Evolutionary conservation across 2,888 invertebrate species (phyloP), one percentile per base, ranked within the genome.

Genomic region (Dicycla oo): DNA sequence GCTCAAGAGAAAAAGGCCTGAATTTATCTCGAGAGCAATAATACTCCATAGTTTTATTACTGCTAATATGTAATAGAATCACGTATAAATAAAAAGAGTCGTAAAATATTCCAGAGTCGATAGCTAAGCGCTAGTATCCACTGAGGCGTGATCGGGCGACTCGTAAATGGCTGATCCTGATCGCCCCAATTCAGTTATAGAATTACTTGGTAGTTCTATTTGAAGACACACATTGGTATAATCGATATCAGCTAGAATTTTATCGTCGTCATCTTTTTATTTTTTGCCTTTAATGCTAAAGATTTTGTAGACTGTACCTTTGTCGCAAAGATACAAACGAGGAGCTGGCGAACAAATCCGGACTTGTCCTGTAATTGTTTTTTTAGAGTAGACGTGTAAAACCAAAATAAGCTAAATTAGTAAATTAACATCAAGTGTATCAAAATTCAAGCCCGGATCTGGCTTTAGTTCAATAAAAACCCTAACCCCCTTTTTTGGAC

Each of bases 31-130:
- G 34, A 64, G 49, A 43, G 60, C 53, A 73, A 69, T 81, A 80
- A 63, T 81, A 69, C 66, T 75, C 71, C 63, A 40, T 34, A 65
- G 58, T 72, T 75, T 83, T 81, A 83, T 83, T 73, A 54, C 51
- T 49, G 65, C 73, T 73, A 69, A 73, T 83, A 73, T 77, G 73
- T 69, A 82, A 65, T 71, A 74, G 69, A 77, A 77, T 80, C 77
- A 80, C 80, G 80, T 77, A 57, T 82, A 82, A 84, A 77, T 83
- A 82, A 84, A 84, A 82, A 80, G 82, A 75, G 72, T 64, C 65
- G 69, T 82, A 82, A 84, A 80, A 78, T 84, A 82, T 78, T 82
- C 73, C 56, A 69, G 58, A 75, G 69, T 58, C 70, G 74, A 84
- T 75, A 78, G 74, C 78, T 71, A 74, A 81, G 73, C 75, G 66